phyloP scores from a whole-genome alignment of 2,797 vertebrate genomes.

The Pelodytes ibericus region DNA sequence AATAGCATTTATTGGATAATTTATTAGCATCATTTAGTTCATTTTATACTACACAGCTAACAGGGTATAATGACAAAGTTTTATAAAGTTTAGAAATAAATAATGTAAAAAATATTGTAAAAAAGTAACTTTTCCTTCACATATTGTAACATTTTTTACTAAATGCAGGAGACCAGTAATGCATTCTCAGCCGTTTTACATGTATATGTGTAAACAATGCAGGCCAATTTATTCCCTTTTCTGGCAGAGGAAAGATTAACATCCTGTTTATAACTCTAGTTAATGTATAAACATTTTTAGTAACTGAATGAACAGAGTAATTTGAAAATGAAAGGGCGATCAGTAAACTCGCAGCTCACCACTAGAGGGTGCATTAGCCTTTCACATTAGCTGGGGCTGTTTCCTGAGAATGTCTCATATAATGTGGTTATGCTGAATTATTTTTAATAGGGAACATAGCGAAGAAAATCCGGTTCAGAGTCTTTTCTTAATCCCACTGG shows the following conservation, averaged over 20 bases:
- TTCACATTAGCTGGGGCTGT: background rate
- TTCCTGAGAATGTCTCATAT: constrained; percentile 7
- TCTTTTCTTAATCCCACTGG: constrained; percentile 42
- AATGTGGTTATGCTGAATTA: constrained; percentile 37
- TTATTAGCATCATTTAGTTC: too few relatives aligned
- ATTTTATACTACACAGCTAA: too few relatives aligned
- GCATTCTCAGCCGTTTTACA: background rate
- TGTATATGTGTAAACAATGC: background rate
- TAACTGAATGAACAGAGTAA: background rate
- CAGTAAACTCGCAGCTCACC: background rate
- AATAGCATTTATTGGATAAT: too few relatives aligned
- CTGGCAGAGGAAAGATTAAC: background rate
- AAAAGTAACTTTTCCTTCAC: too few relatives aligned
- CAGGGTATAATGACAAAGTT: too few relatives aligned
- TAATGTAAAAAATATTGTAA: too few relatives aligned
- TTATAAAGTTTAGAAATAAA: too few relatives aligned
- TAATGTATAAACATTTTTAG: too few relatives aligned
- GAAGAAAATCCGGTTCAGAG: constrained; percentile 39
- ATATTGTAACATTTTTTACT: too few relatives aligned
- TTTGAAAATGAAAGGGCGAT: too few relatives aligned
- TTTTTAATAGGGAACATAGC: constrained; percentile 38
- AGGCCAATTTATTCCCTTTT: background rate
- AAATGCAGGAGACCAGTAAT: background rate
- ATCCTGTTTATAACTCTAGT: background rate
- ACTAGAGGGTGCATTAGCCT: constrained; percentile 9